These are phyloP conservation scores for Adoxophyes honmai DNA, from an alignment of 1,140 invertebrate genomes.

Conservation along the genomic window DNA sequence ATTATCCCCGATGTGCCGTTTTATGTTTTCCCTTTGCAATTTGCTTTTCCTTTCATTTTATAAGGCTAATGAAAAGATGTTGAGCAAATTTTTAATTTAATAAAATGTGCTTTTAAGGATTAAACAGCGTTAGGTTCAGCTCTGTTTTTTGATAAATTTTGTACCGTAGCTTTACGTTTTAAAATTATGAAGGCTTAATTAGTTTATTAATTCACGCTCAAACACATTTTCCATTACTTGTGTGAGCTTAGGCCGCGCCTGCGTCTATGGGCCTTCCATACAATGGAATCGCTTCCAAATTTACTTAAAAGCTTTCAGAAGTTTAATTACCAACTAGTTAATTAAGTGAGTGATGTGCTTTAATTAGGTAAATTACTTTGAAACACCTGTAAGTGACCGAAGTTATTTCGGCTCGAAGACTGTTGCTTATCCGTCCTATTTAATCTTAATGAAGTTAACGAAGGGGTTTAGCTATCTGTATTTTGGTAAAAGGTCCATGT, in stretches of 20 bases:
- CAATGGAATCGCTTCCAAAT: not conserved
- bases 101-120: constrained; percentile 7
- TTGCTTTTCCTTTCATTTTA: constrained; percentile 10
- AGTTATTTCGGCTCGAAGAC: not conserved
- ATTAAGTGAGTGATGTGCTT: constrained; percentile 1
- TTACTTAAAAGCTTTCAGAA: not conserved
- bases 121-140: not conserved
- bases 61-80: constrained; percentile 13
- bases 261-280: not conserved
- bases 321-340: constrained; percentile 13
- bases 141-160: constrained; percentile 9
- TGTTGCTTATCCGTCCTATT: not conserved
- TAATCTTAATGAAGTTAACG: not conserved
- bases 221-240: constrained; percentile 5
- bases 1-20: not conserved
- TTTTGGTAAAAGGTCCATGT: not conserved
- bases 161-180: not conserved
- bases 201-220: not conserved
- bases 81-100: constrained; percentile 10
- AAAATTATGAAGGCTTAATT: not conserved
- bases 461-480: not conserved
- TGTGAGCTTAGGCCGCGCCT: not conserved
- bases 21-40: not conserved
- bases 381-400: constrained; percentile 7
- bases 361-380: not conserved